Conservation (phyloP, 92 coral and sea anemone species). For the Siderastrea siderea region DNA sequence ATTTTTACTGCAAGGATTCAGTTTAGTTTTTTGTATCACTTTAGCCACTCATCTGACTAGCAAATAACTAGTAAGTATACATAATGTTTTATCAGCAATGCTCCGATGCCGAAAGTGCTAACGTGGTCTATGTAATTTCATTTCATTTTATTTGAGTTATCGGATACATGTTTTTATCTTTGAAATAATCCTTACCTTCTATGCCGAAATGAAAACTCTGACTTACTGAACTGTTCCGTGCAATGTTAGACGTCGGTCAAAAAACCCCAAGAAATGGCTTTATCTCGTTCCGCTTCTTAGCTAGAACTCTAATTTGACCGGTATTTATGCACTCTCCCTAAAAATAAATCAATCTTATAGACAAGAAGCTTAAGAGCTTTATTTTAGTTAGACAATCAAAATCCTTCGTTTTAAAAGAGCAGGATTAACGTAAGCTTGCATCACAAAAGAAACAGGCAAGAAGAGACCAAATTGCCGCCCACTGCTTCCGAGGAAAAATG, state of each 20-base stretch:
- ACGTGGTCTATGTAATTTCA: too few relatives aligned
- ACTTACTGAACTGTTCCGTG: too few relatives aligned
- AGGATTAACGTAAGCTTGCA: constrained; percentile 20
- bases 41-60: too few relatives aligned
- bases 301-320: not conserved
- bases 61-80: too few relatives aligned
- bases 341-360: not conserved
- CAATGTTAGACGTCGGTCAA: too few relatives aligned
- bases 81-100: too few relatives aligned
- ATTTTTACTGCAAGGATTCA: too few relatives aligned
- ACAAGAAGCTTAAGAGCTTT: constrained; percentile 14
- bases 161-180: not conserved
- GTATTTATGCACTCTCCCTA: too few relatives aligned
- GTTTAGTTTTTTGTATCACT: too few relatives aligned
- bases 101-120: too few relatives aligned
- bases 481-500: constrained; percentile 14
- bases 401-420: constrained; percentile 1
- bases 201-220: not conserved
- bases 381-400: not conserved
- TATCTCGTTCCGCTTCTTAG: not conserved
- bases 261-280: not conserved
- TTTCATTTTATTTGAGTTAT: too few relatives aligned
- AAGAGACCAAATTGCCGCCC: not conserved
- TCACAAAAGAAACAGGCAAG: not conserved
- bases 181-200: not conserved